phyloP scores from a whole-genome alignment of 2,888 invertebrate species.

The Stegana nigrithorax region DNA sequence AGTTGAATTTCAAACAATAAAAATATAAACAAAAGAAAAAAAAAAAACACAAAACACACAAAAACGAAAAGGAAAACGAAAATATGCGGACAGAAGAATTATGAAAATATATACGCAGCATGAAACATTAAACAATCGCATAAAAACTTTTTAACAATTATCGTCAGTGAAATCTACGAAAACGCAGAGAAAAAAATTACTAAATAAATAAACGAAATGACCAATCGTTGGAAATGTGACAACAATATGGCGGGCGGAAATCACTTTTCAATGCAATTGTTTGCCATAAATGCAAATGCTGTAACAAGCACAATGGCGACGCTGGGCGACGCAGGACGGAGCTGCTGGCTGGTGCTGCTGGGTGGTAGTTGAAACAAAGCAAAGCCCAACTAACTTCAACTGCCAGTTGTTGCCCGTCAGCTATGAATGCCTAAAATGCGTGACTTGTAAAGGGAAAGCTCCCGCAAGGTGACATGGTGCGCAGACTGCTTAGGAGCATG shows the following conservation, averaged over 20 bases:
- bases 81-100: no score
- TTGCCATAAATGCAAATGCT: background rate
- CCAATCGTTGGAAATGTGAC: background rate
- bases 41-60: background rate
- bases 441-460: no score
- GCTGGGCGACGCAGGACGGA: no score
- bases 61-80: no score
- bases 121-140: no score
- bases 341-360: background rate
- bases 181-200: background rate
- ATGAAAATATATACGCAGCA: no score
- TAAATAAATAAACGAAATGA: background rate
- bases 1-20: background rate
- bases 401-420: no score
- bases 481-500: no score
- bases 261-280: background rate
- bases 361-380: background rate
- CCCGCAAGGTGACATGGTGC: no score
- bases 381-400: background rate
- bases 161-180: background rate
- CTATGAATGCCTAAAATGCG: no score
- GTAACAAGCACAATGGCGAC: no score
- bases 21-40: conserved; percentile 1
- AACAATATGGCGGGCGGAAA: background rate
- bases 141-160: background rate